Evolutionary conservation across 2,888 invertebrate genomes (phyloP).

Genomic region (Spodoptera picta): DNA sequence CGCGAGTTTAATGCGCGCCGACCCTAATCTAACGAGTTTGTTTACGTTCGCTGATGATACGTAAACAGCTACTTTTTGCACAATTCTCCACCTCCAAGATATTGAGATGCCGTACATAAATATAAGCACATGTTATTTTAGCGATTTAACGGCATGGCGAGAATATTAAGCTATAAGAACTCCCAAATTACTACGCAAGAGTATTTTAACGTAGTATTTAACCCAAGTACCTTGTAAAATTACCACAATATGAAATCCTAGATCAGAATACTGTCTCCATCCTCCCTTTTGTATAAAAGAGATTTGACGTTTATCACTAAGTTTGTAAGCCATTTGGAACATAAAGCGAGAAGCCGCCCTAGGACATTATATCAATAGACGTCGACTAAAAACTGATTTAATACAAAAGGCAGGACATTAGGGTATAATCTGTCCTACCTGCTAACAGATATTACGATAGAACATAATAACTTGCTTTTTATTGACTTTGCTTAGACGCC

Average conservation of each 20-base stretch:
- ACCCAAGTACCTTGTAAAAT: too few relatives aligned
- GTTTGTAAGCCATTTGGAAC: constrained; percentile 13
- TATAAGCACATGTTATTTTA: too few relatives aligned
- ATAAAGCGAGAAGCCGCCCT: background rate
- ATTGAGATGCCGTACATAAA: too few relatives aligned
- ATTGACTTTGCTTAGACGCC: too few relatives aligned
- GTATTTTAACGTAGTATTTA: too few relatives aligned
- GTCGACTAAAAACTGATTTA: constrained; percentile 15
- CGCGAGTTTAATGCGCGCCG: constrained; percentile 6
- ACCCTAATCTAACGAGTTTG: constrained; percentile 26
- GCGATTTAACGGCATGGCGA: too few relatives aligned
- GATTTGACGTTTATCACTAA: constrained; percentile 10
- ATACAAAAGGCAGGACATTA: constrained; percentile 1
- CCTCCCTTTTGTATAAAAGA: constrained; percentile 1
- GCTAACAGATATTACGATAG: background rate
- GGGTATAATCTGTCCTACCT: constrained; percentile 2
- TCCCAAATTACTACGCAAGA: too few relatives aligned
- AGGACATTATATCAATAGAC: constrained; percentile 3
- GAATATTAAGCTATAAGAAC: too few relatives aligned
- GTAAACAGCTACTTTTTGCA: constrained; percentile 34
- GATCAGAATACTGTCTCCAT: too few relatives aligned
- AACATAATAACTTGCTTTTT: background rate
- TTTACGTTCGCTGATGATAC: constrained; percentile 23
- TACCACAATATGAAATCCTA: too few relatives aligned
- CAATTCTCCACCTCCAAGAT: constrained; percentile 1